These are phyloP conservation scores for Eristalinus aeneus DNA, from an alignment of 2,888 invertebrate genomes.

Conservation along the genomic window DNA sequence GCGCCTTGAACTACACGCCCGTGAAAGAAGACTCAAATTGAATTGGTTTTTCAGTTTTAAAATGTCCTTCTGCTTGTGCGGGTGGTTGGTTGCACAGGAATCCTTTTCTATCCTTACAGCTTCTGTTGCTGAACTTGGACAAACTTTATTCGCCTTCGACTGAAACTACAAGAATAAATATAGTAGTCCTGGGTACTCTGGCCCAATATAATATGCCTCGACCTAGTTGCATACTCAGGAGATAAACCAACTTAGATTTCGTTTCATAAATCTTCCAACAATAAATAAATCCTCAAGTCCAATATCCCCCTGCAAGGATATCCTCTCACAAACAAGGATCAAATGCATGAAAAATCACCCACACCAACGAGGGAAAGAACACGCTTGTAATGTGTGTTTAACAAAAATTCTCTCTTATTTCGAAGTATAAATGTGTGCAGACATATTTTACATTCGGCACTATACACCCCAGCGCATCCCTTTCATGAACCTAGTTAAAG, in stretches of 20 bases:
- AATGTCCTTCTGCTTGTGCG: constrained; percentile 12
- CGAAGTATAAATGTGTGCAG: background rate
- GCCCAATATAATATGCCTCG: constrained; percentile 36
- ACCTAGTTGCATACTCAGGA: constrained; percentile 19
- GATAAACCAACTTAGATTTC: background rate
- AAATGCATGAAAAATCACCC: constrained; percentile 4
- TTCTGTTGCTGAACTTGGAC: constrained; percentile 37
- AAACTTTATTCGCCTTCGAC: constrained; percentile 58
- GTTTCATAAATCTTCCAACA: constrained; percentile 26
- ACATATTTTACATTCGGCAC: background rate
- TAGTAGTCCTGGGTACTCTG: constrained; percentile 12
- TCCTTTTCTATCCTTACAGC: background rate
- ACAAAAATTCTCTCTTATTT: background rate
- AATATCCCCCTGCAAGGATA: constrained; percentile 54
- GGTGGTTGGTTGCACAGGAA: background rate
- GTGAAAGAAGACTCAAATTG: constrained; percentile 50
- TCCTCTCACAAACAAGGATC: constrained; percentile 16
- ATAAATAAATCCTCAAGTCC: constrained; percentile 41
- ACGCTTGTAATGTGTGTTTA: background rate
- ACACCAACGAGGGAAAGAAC: background rate
- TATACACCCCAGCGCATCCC: background rate
- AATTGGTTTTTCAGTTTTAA: constrained; percentile 55
- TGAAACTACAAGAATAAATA: constrained; percentile 12
- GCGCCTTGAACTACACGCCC: constrained; percentile 21
- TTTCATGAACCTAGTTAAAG: no score